Conservation (phyloP, 1,140 invertebrate genomes). For the Drosophila seguyi region DNA sequence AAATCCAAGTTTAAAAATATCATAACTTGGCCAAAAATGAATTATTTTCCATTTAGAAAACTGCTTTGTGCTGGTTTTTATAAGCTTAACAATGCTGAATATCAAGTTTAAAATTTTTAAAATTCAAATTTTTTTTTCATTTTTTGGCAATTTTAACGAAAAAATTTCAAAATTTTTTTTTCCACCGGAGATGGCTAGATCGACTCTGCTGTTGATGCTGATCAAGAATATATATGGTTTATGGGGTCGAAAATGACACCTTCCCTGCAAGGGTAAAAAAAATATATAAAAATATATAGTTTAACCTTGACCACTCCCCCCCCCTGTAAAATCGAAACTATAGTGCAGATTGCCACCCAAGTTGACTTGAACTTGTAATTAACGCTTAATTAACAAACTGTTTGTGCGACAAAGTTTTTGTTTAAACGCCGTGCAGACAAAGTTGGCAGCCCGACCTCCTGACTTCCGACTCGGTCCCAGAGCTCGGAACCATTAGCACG, state of each 20-base stretch:
- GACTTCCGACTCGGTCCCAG: neutral
- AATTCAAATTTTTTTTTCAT: no score
- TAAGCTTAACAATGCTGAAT: neutral
- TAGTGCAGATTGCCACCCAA: slow-evolving; percentile 8
- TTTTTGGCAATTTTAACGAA: neutral
- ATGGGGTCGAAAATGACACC: neutral
- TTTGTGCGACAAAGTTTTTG: slow-evolving; percentile 40
- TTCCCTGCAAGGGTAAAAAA: neutral
- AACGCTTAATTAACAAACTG: slow-evolving; percentile 45
- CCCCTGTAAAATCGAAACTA: neutral
- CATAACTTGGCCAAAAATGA: neutral
- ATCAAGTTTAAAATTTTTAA: no score
- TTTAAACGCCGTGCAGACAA: slow-evolving; percentile 39
- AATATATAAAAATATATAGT: neutral
- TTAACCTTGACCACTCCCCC: neutral
- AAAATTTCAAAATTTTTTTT: no score
- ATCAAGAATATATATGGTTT: neutral
- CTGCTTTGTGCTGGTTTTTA: neutral
- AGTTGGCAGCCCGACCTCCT: slow-evolving; percentile 18
- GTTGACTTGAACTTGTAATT: slow-evolving; percentile 38
- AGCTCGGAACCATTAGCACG: slow-evolving; percentile 57
- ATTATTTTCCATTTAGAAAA: neutral
- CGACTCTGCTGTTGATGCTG: neutral
- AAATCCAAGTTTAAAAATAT: neutral
- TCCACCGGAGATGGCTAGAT: neutral